Conservation (phyloP, 2,888 invertebrate genomes). For the Lasioglossum lativentre region DNA sequence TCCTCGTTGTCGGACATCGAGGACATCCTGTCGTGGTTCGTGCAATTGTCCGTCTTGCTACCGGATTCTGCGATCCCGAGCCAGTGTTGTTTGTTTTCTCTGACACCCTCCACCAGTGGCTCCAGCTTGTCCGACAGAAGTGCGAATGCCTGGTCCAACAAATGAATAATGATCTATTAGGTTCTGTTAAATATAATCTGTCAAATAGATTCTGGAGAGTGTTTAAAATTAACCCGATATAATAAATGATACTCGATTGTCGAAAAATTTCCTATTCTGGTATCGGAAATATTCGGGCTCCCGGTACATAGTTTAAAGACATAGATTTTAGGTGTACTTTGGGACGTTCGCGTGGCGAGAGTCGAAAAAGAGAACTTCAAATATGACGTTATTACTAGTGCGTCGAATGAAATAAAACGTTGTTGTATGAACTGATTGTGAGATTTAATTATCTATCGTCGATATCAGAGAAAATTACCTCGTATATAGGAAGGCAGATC, state of each 20-base stretch:
- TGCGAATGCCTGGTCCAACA: conserved; percentile 90
- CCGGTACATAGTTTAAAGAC: too few relatives aligned
- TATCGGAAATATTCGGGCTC: too few relatives aligned
- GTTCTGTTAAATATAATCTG: too few relatives aligned
- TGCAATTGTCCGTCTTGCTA: conserved; percentile 76
- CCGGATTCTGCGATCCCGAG: conserved; percentile 88
- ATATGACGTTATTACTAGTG: not conserved
- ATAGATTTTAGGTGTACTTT: too few relatives aligned
- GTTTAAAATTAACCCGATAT: too few relatives aligned
- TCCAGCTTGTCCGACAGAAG: conserved; percentile 91
- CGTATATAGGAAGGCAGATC: conserved; percentile 97
- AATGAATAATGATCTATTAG: not conserved
- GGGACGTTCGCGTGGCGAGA: not conserved
- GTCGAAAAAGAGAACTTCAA: not conserved
- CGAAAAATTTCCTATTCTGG: too few relatives aligned
- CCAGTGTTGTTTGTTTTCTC: conserved; percentile 94
- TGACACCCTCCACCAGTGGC: conserved; percentile 93
- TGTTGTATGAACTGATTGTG: not conserved
- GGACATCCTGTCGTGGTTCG: conserved; percentile 81
- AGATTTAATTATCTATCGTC: not conserved
- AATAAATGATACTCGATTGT: too few relatives aligned
- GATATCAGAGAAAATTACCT: conserved; percentile 86
- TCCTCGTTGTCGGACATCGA: conserved; percentile 73
- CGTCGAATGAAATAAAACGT: not conserved
- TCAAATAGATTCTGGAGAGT: too few relatives aligned